phyloP scores from a whole-genome alignment of 1,140 invertebrate genomes.

The Diachasma alloeum region DNA sequence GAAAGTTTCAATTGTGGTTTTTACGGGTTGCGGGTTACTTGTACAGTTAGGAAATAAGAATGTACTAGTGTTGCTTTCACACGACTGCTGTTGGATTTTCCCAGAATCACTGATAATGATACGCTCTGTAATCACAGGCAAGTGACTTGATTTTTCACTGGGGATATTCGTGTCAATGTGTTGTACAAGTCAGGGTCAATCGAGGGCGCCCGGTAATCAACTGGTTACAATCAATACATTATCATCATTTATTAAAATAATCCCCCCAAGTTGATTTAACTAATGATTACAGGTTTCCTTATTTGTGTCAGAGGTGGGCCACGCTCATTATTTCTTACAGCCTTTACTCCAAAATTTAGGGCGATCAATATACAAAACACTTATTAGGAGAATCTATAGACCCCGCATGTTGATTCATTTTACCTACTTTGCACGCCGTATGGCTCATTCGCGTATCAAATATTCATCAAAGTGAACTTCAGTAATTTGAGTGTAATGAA shows the following conservation, averaged over 20 bases:
- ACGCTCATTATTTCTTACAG: not conserved
- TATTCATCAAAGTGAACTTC: not conserved
- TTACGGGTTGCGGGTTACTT: not conserved
- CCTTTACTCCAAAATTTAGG: not conserved
- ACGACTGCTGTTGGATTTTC: not conserved
- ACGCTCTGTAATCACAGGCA: not conserved
- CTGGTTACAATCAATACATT: no score
- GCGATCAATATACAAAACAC: not conserved
- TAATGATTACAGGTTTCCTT: not conserved
- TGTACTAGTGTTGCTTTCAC: not conserved
- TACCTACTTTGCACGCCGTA: not conserved
- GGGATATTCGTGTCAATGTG: no score
- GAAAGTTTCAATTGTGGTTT: conserved; percentile 16
- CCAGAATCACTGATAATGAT: not conserved
- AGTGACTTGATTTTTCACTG: not conserved
- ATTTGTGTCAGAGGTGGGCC: not conserved
- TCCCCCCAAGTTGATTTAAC: not conserved
- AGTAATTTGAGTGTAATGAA: not conserved
- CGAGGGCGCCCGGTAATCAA: no score
- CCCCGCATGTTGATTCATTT: not conserved
- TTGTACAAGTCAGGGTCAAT: no score
- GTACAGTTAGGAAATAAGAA: not conserved
- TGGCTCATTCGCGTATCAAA: not conserved
- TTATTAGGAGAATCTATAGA: not conserved
- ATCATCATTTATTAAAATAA: not conserved